phyloP scores from a whole-genome alignment of 2,797 vertebrate species.

The Malurus leucopterus region DNA sequence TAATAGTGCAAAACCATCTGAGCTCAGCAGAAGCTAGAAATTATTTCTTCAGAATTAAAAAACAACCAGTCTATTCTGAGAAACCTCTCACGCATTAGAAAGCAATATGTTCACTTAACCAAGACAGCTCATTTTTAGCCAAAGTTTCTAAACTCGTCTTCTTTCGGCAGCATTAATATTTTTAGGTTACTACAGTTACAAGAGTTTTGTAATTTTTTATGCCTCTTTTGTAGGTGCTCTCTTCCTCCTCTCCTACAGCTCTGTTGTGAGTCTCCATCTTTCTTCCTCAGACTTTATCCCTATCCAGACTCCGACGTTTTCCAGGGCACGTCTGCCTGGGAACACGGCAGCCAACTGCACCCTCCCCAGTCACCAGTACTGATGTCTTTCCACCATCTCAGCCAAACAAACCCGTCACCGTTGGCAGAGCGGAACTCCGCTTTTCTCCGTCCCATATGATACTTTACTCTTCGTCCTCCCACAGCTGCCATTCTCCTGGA shows the following conservation, averaged over 20 bases:
- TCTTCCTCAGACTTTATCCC: background rate
- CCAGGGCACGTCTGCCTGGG: background rate
- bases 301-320: background rate
- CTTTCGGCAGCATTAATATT: background rate
- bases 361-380: background rate
- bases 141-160: background rate
- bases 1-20: rapidly evolving
- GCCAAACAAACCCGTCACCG: background rate
- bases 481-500: background rate
- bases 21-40: background rate
- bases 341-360: background rate
- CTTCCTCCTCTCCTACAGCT: background rate
- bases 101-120: background rate
- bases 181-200: background rate
- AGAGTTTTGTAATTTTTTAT: background rate
- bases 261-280: background rate
- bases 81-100: background rate
- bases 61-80: background rate
- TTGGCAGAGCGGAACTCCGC: background rate
- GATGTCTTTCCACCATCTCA: background rate
- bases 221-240: background rate
- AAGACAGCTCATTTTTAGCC: background rate
- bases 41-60: background rate
- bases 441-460: background rate
- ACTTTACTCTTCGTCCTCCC: background rate